Base-by-base conservation (phyloP, 2,888 invertebrate species). In the Heliconius hortense region DNA sequence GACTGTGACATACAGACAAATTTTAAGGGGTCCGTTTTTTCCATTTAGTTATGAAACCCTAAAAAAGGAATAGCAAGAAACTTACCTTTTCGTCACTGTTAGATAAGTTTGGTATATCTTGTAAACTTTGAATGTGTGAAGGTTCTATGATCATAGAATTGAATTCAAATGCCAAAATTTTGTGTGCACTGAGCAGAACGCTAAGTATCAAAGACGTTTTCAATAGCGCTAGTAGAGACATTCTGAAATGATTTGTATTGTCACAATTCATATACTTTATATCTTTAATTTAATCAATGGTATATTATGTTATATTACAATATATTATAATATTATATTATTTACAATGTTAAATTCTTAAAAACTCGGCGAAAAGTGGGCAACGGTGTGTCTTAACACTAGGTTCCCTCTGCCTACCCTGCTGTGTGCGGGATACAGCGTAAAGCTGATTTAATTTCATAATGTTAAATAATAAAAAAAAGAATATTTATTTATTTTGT, bases 1-100 rank as follows among this genome's bases (percentile, higher is more conserved):
- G 31, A 35, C 31, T 35, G 31, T 8, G 8, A 35, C 31, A 8
- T 31, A 31, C 8, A 35, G 8, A 35, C 31, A 35, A 35, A 8
- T 35, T 35, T 35, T 31, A 31, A 31, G 31, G 31, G 31, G 7
- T 31, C 31, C 8, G 8, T 31, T 31, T 4, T 31, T 31, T 31
- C 31, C 31, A 31, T 31, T 31, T 31, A 8, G 7, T 31, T 31
- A 31, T 5, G 31, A 8, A 31, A 31, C 31, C 31, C 0, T 31
- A 31, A 31, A 31, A 31, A 35, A 35, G 8, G 31, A 8, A 8
- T 8, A 35, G 18, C 48, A 48, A 48, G 48, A 66, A 15, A 31
- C 60, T 74, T 74, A 74, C 73, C 68, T 74, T 68, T 5, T 60
- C 31, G 53, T 56, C 48, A 13, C 11, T 68, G 26, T 67, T 62